Percentiles rank a stretch among this genome's conserved stretches.
Conservation (phyloP, 2,888 invertebrate species). For the Tetramorium bicarinatum region DNA sequence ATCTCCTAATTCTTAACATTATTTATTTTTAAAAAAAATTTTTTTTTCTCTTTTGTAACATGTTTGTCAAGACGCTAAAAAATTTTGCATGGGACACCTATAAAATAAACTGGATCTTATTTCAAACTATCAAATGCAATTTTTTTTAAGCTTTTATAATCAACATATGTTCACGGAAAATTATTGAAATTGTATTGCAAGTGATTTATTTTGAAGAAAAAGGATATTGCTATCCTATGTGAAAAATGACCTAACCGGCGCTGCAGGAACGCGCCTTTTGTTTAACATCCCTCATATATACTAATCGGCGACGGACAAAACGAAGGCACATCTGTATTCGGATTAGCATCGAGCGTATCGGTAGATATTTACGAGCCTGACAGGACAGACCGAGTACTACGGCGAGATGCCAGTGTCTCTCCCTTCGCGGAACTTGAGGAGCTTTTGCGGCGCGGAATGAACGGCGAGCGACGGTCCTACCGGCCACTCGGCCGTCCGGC, state of each 20-base stretch:
- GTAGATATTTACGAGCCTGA: conserved; percentile 80
- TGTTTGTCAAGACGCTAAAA: not conserved
- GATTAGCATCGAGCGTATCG: conserved; percentile 82
- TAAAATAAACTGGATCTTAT: not conserved
- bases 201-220: not conserved
- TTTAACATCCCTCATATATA: conserved; percentile 76
- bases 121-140: not conserved
- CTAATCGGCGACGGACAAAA: conserved; percentile 75
- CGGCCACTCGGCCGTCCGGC: conserved; percentile 67
- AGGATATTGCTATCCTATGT: not conserved
- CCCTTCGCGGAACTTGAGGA: conserved; percentile 57
- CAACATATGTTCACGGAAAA: not conserved
- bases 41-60: not conserved
- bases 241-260: conserved; percentile 37
- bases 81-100: not conserved
- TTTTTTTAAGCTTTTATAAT: not conserved
- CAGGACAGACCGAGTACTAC: conserved; percentile 71
- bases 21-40: not conserved
- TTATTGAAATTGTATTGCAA: not conserved
- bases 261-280: conserved; percentile 50
- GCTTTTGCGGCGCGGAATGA: conserved; percentile 58
- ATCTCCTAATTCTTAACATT: not conserved
- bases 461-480: conserved; percentile 59
- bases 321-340: conserved; percentile 82
- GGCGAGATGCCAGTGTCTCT: conserved; percentile 44